A percentile compares a stretch with the other conserved stretches of the same genome.
These are phyloP conservation scores for Drosophila funebris DNA, from an alignment of 1,140 invertebrate species.

Conservation along the genomic window DNA sequence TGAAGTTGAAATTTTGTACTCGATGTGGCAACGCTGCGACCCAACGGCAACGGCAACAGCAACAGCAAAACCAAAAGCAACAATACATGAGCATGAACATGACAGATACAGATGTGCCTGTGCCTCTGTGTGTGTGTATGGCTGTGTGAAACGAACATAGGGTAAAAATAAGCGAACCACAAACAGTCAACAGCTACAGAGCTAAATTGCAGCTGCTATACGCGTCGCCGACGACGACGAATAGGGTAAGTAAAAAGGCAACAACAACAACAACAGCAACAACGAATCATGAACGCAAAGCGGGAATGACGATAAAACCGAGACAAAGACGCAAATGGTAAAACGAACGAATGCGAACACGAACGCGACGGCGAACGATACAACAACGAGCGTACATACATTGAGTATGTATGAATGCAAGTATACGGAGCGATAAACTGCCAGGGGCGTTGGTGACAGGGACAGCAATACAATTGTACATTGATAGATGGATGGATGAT, in stretches of 20 bases:
- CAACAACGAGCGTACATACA: slow-evolving; percentile 29
- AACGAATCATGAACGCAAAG: slow-evolving; percentile 58
- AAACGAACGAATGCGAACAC: slow-evolving; percentile 52
- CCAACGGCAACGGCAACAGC: slow-evolving; percentile 5
- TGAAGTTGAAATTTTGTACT: slow-evolving; percentile 32
- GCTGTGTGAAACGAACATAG: slow-evolving; percentile 44
- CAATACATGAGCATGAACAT: slow-evolving; percentile 29
- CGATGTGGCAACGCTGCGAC: slow-evolving; percentile 44
- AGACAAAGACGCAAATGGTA: slow-evolving; percentile 52
- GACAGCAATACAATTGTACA: slow-evolving; percentile 1
- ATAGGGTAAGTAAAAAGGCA: slow-evolving; percentile 64
- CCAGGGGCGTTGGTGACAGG: slow-evolving; percentile 37
- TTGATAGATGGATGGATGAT: slow-evolving; percentile 15
- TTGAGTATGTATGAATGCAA: slow-evolving; percentile 40
- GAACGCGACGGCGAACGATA: slow-evolving; percentile 43
- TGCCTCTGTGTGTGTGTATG: slow-evolving; percentile 3
- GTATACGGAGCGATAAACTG: slow-evolving; percentile 40
- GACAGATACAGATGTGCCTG: slow-evolving; percentile 45
- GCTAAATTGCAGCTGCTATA: slow-evolving; percentile 76
- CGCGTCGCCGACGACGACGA: slow-evolving; percentile 57
- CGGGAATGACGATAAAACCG: slow-evolving; percentile 47
- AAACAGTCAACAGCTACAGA: slow-evolving; percentile 59
- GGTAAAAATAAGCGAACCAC: slow-evolving; percentile 74
- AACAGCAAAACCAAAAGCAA: slow-evolving; percentile 7
- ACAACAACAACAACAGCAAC: slow-evolving; percentile 52